Evolutionary conservation across 2,888 invertebrate genomes (phyloP).

Genomic region (Aspidiotus destructor): DNA sequence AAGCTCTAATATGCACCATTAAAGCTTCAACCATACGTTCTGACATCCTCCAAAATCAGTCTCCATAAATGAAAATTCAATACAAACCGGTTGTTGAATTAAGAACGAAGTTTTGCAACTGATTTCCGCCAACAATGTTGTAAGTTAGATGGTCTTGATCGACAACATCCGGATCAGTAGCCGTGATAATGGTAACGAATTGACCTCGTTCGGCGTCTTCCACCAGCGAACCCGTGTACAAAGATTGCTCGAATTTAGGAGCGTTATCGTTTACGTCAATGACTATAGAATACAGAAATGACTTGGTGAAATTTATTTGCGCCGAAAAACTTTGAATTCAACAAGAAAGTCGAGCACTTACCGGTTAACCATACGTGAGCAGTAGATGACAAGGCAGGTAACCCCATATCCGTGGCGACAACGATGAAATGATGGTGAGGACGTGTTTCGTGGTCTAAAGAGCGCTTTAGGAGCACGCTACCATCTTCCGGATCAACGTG

Average conservation of each 20-base stretch:
- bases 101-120: slow-evolving; percentile 62
- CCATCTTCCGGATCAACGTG: slow-evolving; percentile 68
- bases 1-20: not conserved
- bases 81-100: slow-evolving; percentile 47
- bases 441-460: slow-evolving; percentile 69
- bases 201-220: slow-evolving; percentile 74
- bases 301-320: slow-evolving; percentile 44
- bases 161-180: slow-evolving; percentile 74
- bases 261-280: slow-evolving; percentile 85
- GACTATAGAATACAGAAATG: slow-evolving; percentile 45
- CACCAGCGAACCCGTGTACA: slow-evolving; percentile 68
- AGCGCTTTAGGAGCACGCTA: slow-evolving; percentile 62
- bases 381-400: slow-evolving; percentile 68
- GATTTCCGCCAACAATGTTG: slow-evolving; percentile 73
- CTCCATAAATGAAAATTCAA: no score
- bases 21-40: not conserved
- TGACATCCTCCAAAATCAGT: no score
- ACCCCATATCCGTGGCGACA: slow-evolving; percentile 70
- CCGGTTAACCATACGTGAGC: slow-evolving; percentile 73
- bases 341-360: slow-evolving; percentile 39
- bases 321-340: slow-evolving; percentile 47
- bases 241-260: slow-evolving; percentile 71
- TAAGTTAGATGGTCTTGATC: slow-evolving; percentile 67
- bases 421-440: slow-evolving; percentile 67
- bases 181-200: slow-evolving; percentile 77